Percentiles rank a stretch among this genome's conserved stretches.
Conservation (phyloP, 2,113 vertebrate species). For the Trematomus loennbergii region DNA sequence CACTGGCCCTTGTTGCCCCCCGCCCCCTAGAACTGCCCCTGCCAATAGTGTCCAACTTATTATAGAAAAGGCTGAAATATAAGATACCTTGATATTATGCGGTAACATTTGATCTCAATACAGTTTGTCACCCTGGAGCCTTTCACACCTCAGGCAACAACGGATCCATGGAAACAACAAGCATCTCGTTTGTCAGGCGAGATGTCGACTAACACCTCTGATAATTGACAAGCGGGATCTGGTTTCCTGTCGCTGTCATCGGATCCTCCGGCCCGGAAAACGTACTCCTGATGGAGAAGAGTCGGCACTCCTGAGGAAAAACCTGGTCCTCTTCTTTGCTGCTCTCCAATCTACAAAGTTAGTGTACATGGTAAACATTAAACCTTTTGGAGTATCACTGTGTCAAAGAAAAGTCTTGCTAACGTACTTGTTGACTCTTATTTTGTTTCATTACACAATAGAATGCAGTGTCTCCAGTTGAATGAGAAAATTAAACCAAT, state of each 20-base stretch:
- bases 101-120: not conserved
- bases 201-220: slow-evolving; percentile 58
- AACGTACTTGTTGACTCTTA: no score
- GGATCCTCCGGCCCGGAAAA: slow-evolving; percentile 27
- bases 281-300: slow-evolving; percentile 13
- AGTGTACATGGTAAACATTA: no score
- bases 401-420: no score
- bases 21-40: no score
- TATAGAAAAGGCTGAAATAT: not conserved
- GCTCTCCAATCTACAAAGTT: no score
- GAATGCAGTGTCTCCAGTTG: no score
- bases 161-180: slow-evolving; percentile 44
- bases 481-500: not conserved
- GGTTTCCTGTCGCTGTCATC: slow-evolving; percentile 48
- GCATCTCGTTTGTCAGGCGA: slow-evolving; percentile 23
- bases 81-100: not conserved
- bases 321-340: not conserved
- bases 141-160: slow-evolving; percentile 47
- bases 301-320: not conserved
- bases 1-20: no score
- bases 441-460: no score
- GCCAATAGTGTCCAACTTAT: no score
- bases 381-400: no score
- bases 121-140: not conserved
- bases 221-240: slow-evolving; percentile 39